Evolutionary conservation across 2,888 invertebrate genomes (phyloP), one percentile per base, ranked within the genome.

Genomic region (Agrypnus murinus): DNA sequence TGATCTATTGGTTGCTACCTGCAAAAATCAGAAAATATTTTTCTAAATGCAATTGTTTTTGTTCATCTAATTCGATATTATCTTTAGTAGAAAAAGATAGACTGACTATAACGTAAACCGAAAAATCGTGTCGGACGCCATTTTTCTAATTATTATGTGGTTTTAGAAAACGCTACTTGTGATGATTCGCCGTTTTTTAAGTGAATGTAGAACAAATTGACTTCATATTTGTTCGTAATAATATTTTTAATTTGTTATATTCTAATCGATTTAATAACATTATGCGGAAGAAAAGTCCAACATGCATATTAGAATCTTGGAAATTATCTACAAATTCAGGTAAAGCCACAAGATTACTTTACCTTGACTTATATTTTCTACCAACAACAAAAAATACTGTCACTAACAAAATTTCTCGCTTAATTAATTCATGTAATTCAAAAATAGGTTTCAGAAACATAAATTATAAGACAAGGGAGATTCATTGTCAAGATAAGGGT

Each of bases 151-250:
- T 57, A 66, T 66, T 53, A 15, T 62, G 68, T 32, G 68, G 68
- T 68, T 68, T 68, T 68, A 68, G 68, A 68, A 68, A 68, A 68
- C 59, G 59, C 62, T 60, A 67, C 53, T 17, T 67, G 62, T 31
- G 65, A 66, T 66, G 66, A 66, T 66, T 66, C 66, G 48, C 15
- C 10, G 34, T 60, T 66, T 65, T 45, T 65, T 45, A 19, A 38
- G 59, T 66, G 59, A 66, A 66, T 66, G 66, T 66, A 66, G 59
- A 50, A 50, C 59, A 53, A 59, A 38, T 59, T 25, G 66, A 31
- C 50, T 59, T 17, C 43, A 57, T 57, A 57, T 65, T 53, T 45
- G 65, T n/a, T 63, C 50, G 53, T 43, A 17, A 25, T 25, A 25
- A 25, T 25, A 3, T 64, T 40, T 53, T 57, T 63, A 31, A 63